Percentiles rank a stretch among this genome's conserved stretches.
These are phyloP conservation scores for Amphiura filiformis DNA, from an alignment of 35 echinoderm and acorn worm genomes.

Conservation along the genomic window DNA sequence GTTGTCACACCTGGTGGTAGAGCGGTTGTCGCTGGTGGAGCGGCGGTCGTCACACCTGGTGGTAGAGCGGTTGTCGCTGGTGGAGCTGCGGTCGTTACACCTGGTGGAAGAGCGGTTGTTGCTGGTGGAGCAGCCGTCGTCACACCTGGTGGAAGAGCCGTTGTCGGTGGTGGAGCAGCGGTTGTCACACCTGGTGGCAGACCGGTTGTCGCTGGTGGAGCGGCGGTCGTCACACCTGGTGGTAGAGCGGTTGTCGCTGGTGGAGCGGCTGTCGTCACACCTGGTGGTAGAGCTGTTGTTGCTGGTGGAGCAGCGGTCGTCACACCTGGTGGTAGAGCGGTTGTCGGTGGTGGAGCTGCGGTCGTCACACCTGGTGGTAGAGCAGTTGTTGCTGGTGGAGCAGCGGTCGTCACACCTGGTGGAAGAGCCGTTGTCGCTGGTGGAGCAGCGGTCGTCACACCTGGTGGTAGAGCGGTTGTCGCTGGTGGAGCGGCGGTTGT, in stretches of 20 bases:
- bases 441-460: not conserved
- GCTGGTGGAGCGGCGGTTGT: not conserved
- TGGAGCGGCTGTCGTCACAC: not conserved
- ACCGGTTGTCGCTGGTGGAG: not conserved
- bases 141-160: not conserved
- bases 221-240: not conserved
- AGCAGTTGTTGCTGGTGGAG: not conserved
- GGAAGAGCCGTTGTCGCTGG: not conserved
- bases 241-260: not conserved
- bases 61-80: too few species aligned
- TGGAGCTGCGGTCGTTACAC: too few species aligned
- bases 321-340: not conserved
- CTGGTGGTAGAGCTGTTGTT: not conserved
- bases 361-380: not conserved
- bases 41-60: too few species aligned
- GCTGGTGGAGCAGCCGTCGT: not conserved
- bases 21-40: not conserved
- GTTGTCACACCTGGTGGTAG: too few species aligned
- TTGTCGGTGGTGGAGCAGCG: not conserved
- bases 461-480: too few species aligned
- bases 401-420: not conserved
- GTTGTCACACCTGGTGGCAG: too few species aligned
- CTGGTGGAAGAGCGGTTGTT: too few species aligned
- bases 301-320: not conserved
- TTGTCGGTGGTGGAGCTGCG: not conserved